phyloP scores from a whole-genome alignment of 64 coral and sea anemone species.

The Montipora sp. region DNA sequence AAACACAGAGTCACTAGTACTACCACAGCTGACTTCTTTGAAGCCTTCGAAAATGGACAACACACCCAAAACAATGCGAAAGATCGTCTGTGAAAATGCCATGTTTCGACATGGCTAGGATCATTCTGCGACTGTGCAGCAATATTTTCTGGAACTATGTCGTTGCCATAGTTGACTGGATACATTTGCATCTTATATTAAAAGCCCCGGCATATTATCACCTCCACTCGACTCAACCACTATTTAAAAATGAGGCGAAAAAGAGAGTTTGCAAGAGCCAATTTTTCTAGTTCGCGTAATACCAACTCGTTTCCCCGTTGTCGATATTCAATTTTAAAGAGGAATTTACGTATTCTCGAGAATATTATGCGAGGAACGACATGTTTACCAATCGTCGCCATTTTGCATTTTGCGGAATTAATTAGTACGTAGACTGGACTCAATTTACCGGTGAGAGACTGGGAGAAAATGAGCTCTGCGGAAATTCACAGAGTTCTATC shows the following conservation, averaged over 20 bases:
- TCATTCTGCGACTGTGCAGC: too few relatives aligned
- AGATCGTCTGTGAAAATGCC: background rate
- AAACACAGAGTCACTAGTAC: background rate
- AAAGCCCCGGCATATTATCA: too few relatives aligned
- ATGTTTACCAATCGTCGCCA: slow-evolving; percentile 2
- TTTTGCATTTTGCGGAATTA: slow-evolving; percentile 14
- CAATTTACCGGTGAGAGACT: background rate
- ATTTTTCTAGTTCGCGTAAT: too few relatives aligned
- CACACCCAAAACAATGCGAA: background rate
- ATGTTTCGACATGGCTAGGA: background rate
- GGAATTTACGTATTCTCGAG: too few relatives aligned
- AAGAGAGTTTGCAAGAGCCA: too few relatives aligned
- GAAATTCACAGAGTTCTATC: too few relatives aligned
- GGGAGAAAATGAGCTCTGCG: too few relatives aligned
- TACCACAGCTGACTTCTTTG: background rate
- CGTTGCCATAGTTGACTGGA: slow-evolving; percentile 1
- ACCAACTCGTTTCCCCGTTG: too few relatives aligned
- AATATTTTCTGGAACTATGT: slow-evolving; percentile 4
- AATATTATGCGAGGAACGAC: too few relatives aligned
- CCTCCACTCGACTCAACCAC: too few relatives aligned
- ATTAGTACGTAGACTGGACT: background rate
- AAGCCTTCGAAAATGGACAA: background rate
- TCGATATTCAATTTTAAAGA: too few relatives aligned
- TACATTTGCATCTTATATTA: slow-evolving; percentile 11
- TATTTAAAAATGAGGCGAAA: too few relatives aligned